Base-by-base conservation (phyloP, 2,113 vertebrate genomes). In the Fulmarus glacialis region DNA sequence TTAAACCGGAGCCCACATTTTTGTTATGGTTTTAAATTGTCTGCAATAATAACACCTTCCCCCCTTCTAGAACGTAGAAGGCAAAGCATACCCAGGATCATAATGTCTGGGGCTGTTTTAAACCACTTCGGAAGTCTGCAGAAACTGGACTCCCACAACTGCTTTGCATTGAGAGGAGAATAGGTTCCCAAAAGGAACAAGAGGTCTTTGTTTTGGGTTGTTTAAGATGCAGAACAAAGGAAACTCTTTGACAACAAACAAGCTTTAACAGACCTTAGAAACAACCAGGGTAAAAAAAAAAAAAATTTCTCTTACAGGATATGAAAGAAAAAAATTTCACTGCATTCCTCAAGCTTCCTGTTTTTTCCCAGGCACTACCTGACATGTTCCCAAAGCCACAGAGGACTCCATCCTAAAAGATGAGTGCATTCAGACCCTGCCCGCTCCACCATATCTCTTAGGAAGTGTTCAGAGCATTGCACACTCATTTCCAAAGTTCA, bases 21-120 rank as follows among this genome's bases (percentile, higher is more conserved):
- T 94, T 87, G 55, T 96, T 87, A 68, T 87, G 70, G 75, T 93
- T 96, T 95, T 87, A 82, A 96, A 89, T 66, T 72, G 16, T 58
- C 55, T 89, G 58, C 55, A 92, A 55, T 88, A 89, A 84, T 88
- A 94, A 88, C 74, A 75, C 59, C 43, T 96, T 87, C 21, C 32
- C 22, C 40, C 27, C 20, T 89, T 93, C 71, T 70, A 40, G 94
- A 92, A 82, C 43, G 14, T 29, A 85, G 68, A 79, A 91, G 16
- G 40, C 63, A 83, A 89, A 92, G 43, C 63, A 80, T 59, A 83
- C 55, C 18, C 45, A 94, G 36, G 48, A 82, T n/a, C 53, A n/a
- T 58, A 68, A 77, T 24, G 20, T 80, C 72, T 90, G 47, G 43
- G 78, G 62, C 32, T 93, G 53, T 91, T 95, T 78, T 91, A 94